Evolutionary conservation across 1,140 invertebrate genomes (phyloP).

Genomic region (Neodiprion pinetum): DNA sequence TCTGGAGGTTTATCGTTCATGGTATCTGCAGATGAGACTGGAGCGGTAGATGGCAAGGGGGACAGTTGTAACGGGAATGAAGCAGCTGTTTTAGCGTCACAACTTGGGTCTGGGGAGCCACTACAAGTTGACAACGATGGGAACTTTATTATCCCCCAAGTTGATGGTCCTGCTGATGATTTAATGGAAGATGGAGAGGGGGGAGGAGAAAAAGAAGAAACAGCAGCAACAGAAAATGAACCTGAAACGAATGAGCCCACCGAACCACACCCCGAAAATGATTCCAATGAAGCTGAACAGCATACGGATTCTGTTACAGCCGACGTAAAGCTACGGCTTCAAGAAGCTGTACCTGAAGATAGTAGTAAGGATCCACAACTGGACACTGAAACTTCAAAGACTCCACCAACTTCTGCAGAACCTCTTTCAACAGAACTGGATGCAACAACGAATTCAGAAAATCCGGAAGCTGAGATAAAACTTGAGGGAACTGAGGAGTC

Average conservation of each 20-base stretch:
- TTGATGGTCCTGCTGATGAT: constrained; percentile 52
- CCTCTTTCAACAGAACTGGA: background rate
- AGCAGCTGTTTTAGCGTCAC: constrained; percentile 44
- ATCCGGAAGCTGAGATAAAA: background rate
- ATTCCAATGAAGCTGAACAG: constrained; percentile 3
- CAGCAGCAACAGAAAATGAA: constrained; percentile 34
- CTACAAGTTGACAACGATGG: constrained; percentile 59
- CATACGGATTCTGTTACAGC: background rate
- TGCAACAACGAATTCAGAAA: background rate
- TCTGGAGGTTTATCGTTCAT: constrained; percentile 55
- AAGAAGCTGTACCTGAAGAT: background rate
- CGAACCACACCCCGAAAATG: background rate
- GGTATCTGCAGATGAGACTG: constrained; percentile 51
- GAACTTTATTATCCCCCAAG: constrained; percentile 58
- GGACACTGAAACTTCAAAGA: background rate
- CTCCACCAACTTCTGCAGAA: background rate
- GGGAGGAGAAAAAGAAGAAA: constrained; percentile 26
- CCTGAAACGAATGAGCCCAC: constrained; percentile 26
- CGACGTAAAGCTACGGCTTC: background rate
- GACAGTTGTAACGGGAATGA: constrained; percentile 59
- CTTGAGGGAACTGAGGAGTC: background rate
- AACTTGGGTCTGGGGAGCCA: constrained; percentile 46
- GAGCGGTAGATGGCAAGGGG: constrained; percentile 43
- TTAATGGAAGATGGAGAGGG: constrained; percentile 49
- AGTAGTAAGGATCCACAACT: no score